Percentiles rank a stretch among this genome's conserved stretches.
phyloP scores from a whole-genome alignment of 2,797 vertebrate genomes.

The Bradypus variegatus region DNA sequence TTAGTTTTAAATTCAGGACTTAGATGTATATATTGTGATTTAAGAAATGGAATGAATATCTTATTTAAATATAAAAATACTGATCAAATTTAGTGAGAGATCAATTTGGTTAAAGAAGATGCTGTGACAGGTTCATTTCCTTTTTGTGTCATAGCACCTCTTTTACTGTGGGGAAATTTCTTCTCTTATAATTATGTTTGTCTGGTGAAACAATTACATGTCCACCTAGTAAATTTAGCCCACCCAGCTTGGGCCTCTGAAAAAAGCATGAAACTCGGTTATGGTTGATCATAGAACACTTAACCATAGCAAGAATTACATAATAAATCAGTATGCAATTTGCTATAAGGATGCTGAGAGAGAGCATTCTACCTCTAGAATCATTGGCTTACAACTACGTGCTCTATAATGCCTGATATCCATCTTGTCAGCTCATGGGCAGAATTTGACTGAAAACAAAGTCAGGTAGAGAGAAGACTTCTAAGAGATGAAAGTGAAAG shows the following conservation, averaged over 20 bases:
- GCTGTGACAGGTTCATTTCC: background rate
- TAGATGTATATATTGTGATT: background rate
- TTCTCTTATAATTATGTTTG: background rate
- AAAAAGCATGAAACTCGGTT: background rate
- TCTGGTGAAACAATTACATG: background rate
- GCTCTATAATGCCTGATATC: background rate
- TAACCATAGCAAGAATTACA: background rate
- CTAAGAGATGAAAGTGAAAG: background rate
- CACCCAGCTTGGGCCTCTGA: background rate
- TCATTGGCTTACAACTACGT: background rate
- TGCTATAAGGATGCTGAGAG: background rate
- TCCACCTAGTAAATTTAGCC: background rate
- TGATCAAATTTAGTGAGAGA: background rate
- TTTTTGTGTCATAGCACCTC: background rate
- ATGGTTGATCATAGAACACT: background rate
- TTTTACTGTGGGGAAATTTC: background rate
- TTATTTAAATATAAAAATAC: constrained; percentile 2
- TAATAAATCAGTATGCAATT: background rate
- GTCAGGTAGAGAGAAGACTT: background rate
- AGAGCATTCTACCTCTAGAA: background rate
- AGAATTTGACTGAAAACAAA: background rate
- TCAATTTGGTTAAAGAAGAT: background rate
- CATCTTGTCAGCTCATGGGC: background rate
- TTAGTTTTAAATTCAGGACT: background rate
- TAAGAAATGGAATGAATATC: background rate